A percentile compares a stretch with the other conserved stretches of the same genome.
Evolutionary conservation across 2,888 invertebrate species (phyloP).

Genomic region (Phortica magna): DNA sequence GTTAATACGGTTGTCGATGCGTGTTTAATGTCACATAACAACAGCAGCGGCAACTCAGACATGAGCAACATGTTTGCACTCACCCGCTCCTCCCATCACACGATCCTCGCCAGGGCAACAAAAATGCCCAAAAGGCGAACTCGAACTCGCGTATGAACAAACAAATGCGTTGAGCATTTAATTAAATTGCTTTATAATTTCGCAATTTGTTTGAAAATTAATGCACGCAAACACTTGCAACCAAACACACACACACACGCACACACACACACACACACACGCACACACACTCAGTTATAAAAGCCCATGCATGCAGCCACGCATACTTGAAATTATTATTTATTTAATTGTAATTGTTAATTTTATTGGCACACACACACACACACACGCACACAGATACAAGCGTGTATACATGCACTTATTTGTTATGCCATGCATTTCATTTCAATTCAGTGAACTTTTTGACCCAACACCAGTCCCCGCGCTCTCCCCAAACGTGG

Average conservation of each 20-base stretch:
- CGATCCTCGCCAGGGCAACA: too few species aligned
- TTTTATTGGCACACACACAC: conserved; percentile 54
- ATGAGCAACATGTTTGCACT: background rate
- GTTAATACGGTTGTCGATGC: conserved; percentile 15
- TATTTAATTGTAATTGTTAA: conserved; percentile 54
- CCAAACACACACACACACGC: background rate
- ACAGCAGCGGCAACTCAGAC: background rate
- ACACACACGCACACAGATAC: conserved; percentile 2
- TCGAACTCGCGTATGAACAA: background rate
- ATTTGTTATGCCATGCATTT: conserved; percentile 14
- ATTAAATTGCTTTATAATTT: conserved; percentile 34
- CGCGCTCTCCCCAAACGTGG: background rate
- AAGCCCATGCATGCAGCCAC: background rate
- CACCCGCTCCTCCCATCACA: too few species aligned
- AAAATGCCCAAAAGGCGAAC: background rate
- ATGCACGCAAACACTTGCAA: background rate
- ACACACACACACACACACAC: background rate
- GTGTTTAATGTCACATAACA: background rate
- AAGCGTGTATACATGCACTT: background rate
- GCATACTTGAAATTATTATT: conserved; percentile 26
- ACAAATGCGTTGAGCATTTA: conserved; percentile 28
- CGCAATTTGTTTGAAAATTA: conserved; percentile 28
- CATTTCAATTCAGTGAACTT: background rate
- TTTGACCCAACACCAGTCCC: background rate
- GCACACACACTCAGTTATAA: background rate